Conservation (phyloP, 2,113 vertebrate genomes). For the Nyctereutes procyonoides region DNA sequence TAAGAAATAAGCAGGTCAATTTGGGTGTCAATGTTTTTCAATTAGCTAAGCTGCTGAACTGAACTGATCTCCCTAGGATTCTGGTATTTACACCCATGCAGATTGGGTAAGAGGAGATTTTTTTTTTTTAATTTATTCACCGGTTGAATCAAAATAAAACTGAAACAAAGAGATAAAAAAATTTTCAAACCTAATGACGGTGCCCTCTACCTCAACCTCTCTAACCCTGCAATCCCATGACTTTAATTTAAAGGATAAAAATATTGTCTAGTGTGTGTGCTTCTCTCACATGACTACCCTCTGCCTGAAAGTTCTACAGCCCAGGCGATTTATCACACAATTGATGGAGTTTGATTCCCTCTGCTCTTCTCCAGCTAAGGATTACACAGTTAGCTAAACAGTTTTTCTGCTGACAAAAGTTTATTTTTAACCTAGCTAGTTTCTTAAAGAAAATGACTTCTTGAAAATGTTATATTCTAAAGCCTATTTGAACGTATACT, state of each 20-base stretch:
- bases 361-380: conserved; percentile 38
- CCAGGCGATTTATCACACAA: conserved; percentile 61
- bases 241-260: conserved; percentile 53
- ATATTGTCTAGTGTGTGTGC: not conserved
- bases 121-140: conserved; percentile 55
- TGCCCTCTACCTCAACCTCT: conserved; percentile 27
- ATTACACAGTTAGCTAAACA: conserved; percentile 63
- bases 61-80: not conserved
- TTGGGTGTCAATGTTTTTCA: conserved; percentile 62
- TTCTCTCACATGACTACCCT: not conserved
- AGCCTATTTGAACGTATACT: conserved; percentile 59
- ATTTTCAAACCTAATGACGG: not conserved
- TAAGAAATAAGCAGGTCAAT: conserved; percentile 19
- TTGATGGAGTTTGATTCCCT: conserved; percentile 68
- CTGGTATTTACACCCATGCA: not conserved
- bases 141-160: conserved; percentile 36
- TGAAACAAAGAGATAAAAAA: conserved; percentile 11
- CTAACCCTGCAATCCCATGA: not conserved
- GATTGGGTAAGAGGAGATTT: not conserved
- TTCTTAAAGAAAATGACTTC: conserved; percentile 68
- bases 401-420: conserved; percentile 75
- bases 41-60: conserved; percentile 48
- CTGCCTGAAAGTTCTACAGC: not conserved
- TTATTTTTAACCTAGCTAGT: conserved; percentile 71
- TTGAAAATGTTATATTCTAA: conserved; percentile 59